These are phyloP conservation scores for Acanthisitta chloris DNA, from an alignment of 2,113 vertebrate species.

Conservation along the genomic window DNA sequence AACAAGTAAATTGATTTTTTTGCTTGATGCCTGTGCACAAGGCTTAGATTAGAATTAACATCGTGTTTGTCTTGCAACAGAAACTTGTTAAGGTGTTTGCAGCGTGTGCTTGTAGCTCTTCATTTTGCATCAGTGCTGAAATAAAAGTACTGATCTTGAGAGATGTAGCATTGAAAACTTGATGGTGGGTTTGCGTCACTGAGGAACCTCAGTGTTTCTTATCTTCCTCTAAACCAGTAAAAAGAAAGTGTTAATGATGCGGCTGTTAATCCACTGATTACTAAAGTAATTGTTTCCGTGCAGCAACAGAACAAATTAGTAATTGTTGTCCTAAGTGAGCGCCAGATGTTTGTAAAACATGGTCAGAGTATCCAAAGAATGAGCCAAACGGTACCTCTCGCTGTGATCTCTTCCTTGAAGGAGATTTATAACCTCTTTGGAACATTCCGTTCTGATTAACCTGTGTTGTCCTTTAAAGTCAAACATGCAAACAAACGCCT, in stretches of 20 bases:
- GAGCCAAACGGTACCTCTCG: background rate
- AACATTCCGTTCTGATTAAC: background rate
- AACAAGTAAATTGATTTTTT: background rate
- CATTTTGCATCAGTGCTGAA: background rate
- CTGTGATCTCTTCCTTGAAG: background rate
- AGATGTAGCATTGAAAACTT: background rate
- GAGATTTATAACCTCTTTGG: background rate
- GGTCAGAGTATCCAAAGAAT: background rate
- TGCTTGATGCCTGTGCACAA: background rate
- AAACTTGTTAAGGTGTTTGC: background rate
- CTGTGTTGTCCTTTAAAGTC: background rate
- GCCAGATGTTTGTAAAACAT: background rate
- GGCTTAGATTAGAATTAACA: background rate
- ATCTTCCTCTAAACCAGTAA: background rate
- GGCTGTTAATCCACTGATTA: background rate
- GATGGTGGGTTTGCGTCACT: background rate
- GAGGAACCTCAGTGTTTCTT: background rate
- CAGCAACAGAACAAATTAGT: background rate
- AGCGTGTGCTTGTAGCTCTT: background rate
- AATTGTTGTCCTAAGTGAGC: background rate
- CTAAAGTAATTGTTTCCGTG: background rate
- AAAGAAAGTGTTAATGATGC: background rate
- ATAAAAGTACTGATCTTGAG: background rate
- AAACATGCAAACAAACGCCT: background rate
- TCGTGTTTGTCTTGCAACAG: background rate